These are phyloP conservation scores for Laspeyria flexula DNA, from an alignment of 2,888 invertebrate species.

Conservation along the genomic window DNA sequence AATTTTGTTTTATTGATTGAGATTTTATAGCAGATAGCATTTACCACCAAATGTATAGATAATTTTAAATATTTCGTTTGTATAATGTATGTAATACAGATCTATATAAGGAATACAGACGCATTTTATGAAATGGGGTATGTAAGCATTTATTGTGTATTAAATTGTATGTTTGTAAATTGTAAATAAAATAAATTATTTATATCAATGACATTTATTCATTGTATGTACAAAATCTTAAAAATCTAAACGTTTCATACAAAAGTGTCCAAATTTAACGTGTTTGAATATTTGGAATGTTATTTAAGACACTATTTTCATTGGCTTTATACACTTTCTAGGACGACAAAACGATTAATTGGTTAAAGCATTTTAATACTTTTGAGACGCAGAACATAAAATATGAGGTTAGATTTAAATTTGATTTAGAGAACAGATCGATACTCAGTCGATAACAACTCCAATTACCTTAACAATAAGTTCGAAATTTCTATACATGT, in stretches of 20 bases:
- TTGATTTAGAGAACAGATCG: slow-evolving; percentile 29
- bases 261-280: slow-evolving; percentile 84
- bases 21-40: too few relatives aligned
- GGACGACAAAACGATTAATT: slow-evolving; percentile 66
- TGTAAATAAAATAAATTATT: slow-evolving; percentile 44
- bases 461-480: slow-evolving; percentile 36
- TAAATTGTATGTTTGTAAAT: slow-evolving; percentile 1
- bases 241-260: slow-evolving; percentile 81
- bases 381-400: slow-evolving; percentile 50
- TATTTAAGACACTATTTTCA: slow-evolving; percentile 82
- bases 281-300: slow-evolving; percentile 84
- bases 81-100: neutral
- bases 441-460: slow-evolving; percentile 38
- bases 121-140: neutral
- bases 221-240: slow-evolving; percentile 86
- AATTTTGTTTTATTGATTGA: too few relatives aligned
- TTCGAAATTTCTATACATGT: slow-evolving; percentile 32
- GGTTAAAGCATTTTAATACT: slow-evolving; percentile 65
- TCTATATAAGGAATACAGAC: neutral
- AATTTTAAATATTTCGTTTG: too few relatives aligned
- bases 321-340: slow-evolving; percentile 75
- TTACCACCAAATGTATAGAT: too few relatives aligned
- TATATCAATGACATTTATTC: slow-evolving; percentile 85
- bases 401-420: slow-evolving; percentile 45
- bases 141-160: neutral